Percentiles rank a stretch among this genome's conserved stretches.
Conservation (phyloP, 37 sponge, comb jelly and placozoan species). For the Ianthella basta region DNA sequence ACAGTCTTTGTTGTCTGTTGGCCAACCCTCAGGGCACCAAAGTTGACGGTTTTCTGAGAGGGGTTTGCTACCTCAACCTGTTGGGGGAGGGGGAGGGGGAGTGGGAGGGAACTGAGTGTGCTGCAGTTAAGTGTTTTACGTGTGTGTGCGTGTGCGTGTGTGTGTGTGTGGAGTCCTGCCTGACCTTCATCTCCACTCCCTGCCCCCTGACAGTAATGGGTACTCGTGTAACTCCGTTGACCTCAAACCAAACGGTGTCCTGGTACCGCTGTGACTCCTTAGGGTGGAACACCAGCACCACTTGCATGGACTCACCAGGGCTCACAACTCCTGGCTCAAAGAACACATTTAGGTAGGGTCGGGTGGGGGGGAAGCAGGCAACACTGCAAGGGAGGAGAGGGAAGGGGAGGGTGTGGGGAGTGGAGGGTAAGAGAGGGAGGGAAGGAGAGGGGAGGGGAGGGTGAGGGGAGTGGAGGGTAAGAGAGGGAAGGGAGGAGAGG, state of each 20-base stretch:
- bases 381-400: slow-evolving; percentile 43
- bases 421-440: no score
- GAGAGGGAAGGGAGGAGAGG: no score
- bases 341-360: slow-evolving; percentile 65
- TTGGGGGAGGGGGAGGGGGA: neutral
- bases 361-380: slow-evolving; percentile 60
- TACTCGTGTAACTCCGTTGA: slow-evolving; percentile 79
- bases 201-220: slow-evolving; percentile 75
- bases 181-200: slow-evolving; percentile 85
- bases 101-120: neutral
- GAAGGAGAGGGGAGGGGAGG: no score
- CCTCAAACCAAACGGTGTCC: slow-evolving; percentile 81
- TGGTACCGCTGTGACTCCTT: slow-evolving; percentile 58
- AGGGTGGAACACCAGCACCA: slow-evolving; percentile 73
- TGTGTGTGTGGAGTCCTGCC: neutral
- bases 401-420: no score
- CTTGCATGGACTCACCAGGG: slow-evolving; percentile 63
- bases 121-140: neutral
- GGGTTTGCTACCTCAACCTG: slow-evolving; percentile 87
- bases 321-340: slow-evolving; percentile 69
- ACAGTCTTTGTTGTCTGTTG: slow-evolving; percentile 58
- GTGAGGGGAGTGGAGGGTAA: no score
- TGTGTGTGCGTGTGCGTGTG: neutral
- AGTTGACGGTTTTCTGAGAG: slow-evolving; percentile 73
- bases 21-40: slow-evolving; percentile 83